Evolutionary conservation across 1,140 invertebrate species (phyloP).

Genomic region (Drosophila ohnishii): DNA sequence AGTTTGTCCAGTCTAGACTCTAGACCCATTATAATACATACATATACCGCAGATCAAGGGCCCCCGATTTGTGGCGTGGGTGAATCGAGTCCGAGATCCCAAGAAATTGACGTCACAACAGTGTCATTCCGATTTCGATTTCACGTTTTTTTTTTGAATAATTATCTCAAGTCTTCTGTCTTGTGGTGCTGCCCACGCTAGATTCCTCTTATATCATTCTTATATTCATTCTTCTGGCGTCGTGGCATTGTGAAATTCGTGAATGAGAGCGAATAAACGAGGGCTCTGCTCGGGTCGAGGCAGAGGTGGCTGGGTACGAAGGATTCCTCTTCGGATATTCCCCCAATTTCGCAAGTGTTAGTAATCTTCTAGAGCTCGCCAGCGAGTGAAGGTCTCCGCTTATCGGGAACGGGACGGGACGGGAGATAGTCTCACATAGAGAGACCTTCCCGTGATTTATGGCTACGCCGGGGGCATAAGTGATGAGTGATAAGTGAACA

Average conservation of each 20-base stretch:
- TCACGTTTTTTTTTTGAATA: slow-evolving; percentile 5
- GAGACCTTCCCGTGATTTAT: slow-evolving; percentile 38
- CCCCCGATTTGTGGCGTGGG: slow-evolving; percentile 49
- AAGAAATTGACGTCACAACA: slow-evolving; percentile 62
- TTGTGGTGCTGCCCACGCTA: slow-evolving; percentile 25
- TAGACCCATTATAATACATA: slow-evolving; percentile 29
- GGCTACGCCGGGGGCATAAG: slow-evolving; percentile 4
- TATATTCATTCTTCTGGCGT: slow-evolving; percentile 51
- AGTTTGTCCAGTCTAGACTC: slow-evolving; percentile 52
- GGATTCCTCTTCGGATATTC: slow-evolving; percentile 5
- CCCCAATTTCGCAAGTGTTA: slow-evolving; percentile 37
- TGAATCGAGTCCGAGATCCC: slow-evolving; percentile 13
- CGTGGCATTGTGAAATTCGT: slow-evolving; percentile 72
- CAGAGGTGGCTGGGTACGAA: slow-evolving; percentile 2
- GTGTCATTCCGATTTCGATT: slow-evolving; percentile 36
- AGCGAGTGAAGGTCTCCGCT: slow-evolving; percentile 32
- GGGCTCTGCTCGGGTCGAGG: slow-evolving; percentile 1
- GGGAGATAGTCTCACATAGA: slow-evolving; percentile 8
- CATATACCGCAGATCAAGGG: not conserved
- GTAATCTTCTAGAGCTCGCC: slow-evolving; percentile 38
- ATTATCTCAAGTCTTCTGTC: slow-evolving; percentile 4
- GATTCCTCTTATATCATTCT: slow-evolving; percentile 47
- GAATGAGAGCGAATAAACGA: not conserved
- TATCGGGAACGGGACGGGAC: slow-evolving; percentile 29
- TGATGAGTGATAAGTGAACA: slow-evolving; percentile 22